phyloP scores from a whole-genome alignment of 2,113 vertebrate genomes.

The Corythoichthys intestinalis region DNA sequence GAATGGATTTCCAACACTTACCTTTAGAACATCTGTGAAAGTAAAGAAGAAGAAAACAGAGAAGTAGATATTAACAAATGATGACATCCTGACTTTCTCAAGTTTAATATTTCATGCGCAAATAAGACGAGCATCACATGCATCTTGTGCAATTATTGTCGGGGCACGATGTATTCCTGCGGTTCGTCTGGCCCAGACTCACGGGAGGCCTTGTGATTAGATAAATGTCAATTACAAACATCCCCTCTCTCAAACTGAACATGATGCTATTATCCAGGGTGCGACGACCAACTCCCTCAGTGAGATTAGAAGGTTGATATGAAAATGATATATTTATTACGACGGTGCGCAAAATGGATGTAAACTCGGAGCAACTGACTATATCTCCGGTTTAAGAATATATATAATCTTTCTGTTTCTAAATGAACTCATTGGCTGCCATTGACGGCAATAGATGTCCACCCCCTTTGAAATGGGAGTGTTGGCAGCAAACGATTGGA shows the following conservation, averaged over 20 bases:
- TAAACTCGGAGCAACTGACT: slow-evolving; percentile 19
- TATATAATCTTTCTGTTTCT: slow-evolving; percentile 36
- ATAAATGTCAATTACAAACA: slow-evolving; percentile 58
- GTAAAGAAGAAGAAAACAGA: slow-evolving; percentile 16
- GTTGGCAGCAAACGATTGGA: too few relatives aligned
- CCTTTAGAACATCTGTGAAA: slow-evolving; percentile 70
- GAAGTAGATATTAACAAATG: slow-evolving; percentile 35
- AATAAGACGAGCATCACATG: slow-evolving; percentile 17
- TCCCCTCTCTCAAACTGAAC: slow-evolving; percentile 41
- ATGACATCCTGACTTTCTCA: slow-evolving; percentile 26
- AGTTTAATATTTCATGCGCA: slow-evolving; percentile 19
- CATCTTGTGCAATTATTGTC: slow-evolving; percentile 29
- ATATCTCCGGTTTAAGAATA: slow-evolving; percentile 16
- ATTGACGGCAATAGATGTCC: too few relatives aligned
- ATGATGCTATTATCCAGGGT: slow-evolving; percentile 59
- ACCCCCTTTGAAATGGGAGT: too few relatives aligned
- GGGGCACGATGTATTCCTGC: slow-evolving; percentile 6
- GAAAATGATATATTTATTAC: slow-evolving; percentile 59
- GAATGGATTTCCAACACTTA: slow-evolving; percentile 47
- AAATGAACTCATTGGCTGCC: slow-evolving; percentile 11
- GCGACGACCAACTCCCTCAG: slow-evolving; percentile 46
- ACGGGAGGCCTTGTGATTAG: slow-evolving; percentile 53
- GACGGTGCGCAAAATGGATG: slow-evolving; percentile 46
- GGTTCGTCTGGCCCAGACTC: slow-evolving; percentile 40
- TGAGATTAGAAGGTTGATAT: slow-evolving; percentile 42